phyloP scores from a whole-genome alignment of 2,113 vertebrate genomes.

The Entosphenus tridentatus region DNA sequence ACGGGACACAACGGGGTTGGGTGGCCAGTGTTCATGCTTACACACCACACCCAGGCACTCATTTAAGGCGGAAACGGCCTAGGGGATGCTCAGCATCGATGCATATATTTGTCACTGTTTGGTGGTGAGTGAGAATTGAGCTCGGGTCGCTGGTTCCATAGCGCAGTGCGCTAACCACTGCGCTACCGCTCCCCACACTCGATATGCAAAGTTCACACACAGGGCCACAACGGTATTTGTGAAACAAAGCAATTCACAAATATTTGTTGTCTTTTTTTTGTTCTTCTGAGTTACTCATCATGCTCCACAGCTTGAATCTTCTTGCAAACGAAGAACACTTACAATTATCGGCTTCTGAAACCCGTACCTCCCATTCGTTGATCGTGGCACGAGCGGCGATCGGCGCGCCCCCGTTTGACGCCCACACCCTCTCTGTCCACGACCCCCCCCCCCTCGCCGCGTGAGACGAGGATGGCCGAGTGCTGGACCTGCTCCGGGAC shows the following conservation, averaged over 20 bases:
- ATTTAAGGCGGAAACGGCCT: too few relatives aligned
- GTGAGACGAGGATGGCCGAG: conserved; percentile 46
- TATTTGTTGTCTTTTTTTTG: neutral
- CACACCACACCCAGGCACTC: too few relatives aligned
- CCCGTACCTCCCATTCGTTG: conserved; percentile 7
- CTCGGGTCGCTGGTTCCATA: too few relatives aligned
- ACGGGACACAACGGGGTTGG: too few relatives aligned
- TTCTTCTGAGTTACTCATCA: neutral
- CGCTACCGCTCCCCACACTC: too few relatives aligned
- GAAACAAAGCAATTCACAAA: neutral
- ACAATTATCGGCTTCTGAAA: neutral
- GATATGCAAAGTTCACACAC: too few relatives aligned
- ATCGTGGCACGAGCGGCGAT: neutral
- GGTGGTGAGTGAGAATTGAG: too few relatives aligned
- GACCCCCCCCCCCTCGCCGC: conserved; percentile 4
- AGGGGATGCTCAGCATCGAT: too few relatives aligned
- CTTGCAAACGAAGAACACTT: neutral
- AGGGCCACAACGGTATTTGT: too few relatives aligned
- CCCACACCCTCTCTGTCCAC: neutral
- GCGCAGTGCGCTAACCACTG: too few relatives aligned
- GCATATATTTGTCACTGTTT: too few relatives aligned
- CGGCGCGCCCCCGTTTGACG: conserved; percentile 1
- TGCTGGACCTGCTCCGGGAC: conserved; percentile 74
- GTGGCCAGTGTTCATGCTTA: too few relatives aligned
- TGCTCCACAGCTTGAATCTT: neutral